phyloP scores from a whole-genome alignment of 2,113 vertebrate genomes.

The Peromyscus polionotus region DNA sequence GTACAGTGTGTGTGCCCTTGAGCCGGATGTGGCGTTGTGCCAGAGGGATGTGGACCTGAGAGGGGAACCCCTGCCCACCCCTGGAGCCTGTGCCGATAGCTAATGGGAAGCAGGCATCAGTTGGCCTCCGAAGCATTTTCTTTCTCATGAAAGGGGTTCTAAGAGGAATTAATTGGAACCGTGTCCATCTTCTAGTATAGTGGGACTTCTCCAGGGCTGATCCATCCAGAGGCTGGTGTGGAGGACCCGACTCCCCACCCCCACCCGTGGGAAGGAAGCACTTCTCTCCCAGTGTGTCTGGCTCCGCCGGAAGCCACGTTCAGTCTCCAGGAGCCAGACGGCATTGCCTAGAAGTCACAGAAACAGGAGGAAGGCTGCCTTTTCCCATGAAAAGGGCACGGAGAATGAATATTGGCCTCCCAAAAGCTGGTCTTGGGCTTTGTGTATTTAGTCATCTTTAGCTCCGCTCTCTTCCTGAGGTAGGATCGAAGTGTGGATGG shows the following conservation, averaged over 20 bases:
- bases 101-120: fast-evolving
- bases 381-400: not conserved
- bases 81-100: fast-evolving
- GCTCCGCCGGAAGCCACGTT: not conserved
- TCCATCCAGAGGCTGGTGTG: not conserved
- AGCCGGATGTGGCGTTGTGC: not conserved
- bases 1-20: not conserved
- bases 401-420: not conserved
- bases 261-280: not conserved
- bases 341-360: not conserved
- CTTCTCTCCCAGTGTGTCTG: not conserved
- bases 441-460: not conserved
- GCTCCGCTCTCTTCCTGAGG: not conserved
- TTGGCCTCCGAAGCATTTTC: not conserved
- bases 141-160: not conserved
- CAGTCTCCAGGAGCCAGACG: not conserved
- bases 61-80: fast-evolving
- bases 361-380: not conserved
- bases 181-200: not conserved
- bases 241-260: not conserved
- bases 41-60: not conserved
- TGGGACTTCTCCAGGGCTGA: not conserved
- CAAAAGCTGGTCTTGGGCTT: not conserved
- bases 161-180: not conserved
- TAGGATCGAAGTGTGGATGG: fast-evolving